Conservation (phyloP, 2,113 vertebrate species). For the Zapornia atra region DNA sequence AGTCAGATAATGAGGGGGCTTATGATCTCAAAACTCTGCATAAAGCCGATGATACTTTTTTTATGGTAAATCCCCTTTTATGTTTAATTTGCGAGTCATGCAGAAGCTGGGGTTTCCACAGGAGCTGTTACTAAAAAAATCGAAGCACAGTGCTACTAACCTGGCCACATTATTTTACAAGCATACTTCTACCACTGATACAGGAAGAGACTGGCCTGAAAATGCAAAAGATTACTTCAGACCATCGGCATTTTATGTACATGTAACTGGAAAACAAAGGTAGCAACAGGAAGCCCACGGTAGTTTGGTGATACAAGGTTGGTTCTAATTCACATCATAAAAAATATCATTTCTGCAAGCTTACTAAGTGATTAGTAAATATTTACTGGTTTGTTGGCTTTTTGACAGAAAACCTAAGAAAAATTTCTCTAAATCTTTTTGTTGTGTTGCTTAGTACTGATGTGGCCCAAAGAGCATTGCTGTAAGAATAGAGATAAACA, state of each 20-base stretch:
- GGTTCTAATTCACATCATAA: neutral
- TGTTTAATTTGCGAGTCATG: conserved; percentile 23
- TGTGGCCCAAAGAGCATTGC: neutral
- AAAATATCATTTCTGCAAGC: neutral
- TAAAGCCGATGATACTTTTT: neutral
- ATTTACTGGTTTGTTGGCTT: neutral
- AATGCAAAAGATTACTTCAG: neutral
- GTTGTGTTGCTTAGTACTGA: neutral
- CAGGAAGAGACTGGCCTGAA: neutral
- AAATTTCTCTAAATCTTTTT: neutral
- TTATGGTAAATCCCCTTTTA: neutral
- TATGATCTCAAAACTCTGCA: conserved; percentile 9
- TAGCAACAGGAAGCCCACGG: neutral
- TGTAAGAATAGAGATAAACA: neutral
- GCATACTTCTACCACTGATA: neutral
- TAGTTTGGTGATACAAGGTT: neutral
- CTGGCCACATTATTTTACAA: neutral
- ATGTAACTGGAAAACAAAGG: neutral
- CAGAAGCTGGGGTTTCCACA: conserved; percentile 13
- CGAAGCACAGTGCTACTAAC: neutral
- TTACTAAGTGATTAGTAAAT: neutral
- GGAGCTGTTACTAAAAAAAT: conserved; percentile 10
- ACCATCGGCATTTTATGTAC: neutral
- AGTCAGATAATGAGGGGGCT: neutral
- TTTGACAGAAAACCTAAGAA: neutral